A percentile compares a stretch with the other conserved stretches of the same genome.
These are phyloP conservation scores for Drosophila paramelanica DNA, from an alignment of 2,888 invertebrate genomes.

Conservation along the genomic window DNA sequence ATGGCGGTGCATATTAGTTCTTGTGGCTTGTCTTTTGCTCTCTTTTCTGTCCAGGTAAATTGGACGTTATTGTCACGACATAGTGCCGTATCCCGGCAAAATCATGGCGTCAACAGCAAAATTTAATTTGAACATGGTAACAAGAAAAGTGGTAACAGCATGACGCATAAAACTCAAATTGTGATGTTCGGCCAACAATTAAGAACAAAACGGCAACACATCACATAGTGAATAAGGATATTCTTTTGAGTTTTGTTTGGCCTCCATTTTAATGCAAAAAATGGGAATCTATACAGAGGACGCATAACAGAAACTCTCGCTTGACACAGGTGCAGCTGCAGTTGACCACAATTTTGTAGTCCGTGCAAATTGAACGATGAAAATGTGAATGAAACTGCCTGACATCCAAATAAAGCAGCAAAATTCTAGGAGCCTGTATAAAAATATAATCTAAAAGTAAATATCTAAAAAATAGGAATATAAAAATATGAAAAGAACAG, in stretches of 20 bases:
- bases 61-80: slow-evolving; percentile 64
- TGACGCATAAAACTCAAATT: background rate
- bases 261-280: background rate
- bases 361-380: background rate
- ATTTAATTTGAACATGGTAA: slow-evolving; percentile 47
- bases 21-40: background rate
- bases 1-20: background rate
- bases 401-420: background rate
- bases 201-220: slow-evolving; percentile 26
- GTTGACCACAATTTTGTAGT: background rate
- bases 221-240: background rate
- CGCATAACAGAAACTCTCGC: background rate
- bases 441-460: background rate
- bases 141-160: slow-evolving; percentile 12
- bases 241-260: background rate
- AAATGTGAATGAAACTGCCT: background rate
- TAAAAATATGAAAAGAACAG: too few relatives aligned
- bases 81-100: slow-evolving; percentile 5
- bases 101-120: slow-evolving; percentile 48
- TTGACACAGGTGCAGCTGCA: background rate
- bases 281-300: background rate
- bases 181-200: slow-evolving; percentile 9
- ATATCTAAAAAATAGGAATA: too few relatives aligned
- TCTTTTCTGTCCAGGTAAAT: slow-evolving; percentile 40
- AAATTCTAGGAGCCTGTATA: background rate